Evolutionary conservation across 2,797 vertebrate species (phyloP), one percentile per base, ranked within the genome.

Genomic region (Emys orbicularis): DNA sequence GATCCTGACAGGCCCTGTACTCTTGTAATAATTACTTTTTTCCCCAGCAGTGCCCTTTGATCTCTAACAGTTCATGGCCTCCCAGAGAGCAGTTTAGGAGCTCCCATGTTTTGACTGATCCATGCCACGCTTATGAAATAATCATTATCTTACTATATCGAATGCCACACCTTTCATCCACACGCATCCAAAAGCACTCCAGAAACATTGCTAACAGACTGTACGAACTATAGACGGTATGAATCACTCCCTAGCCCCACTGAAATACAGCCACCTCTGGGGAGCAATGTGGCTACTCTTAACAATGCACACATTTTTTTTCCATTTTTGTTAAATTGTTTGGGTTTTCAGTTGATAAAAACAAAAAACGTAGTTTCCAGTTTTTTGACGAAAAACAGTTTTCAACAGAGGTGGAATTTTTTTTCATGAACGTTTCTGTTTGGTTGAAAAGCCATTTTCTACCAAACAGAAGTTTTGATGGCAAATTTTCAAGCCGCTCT

Each of bases 261-360:
- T 37, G 19, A 72, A 72, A 41, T 72, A 19, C 37, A 72, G 37
- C 21, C 37, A 25, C 37, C 21, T 72, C 10, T 87, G 95, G 96
- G 83, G 86, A 93, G 54, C 52, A 88, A 79, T 93, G 89, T 89
- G 79, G 84, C 49, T 31, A 96, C 96, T 95, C 95, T 86, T 90
- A 96, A 96, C 95, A 95, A 96, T 95, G 83, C 89, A 76, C 90
- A 88, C 16, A 50, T 96, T 96, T 96, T 94, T 83, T 87, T 92
- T 83, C 94, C 74, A 92, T 91, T 96, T 72, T 72, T 37, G 9
- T 41, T 79, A 93, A 95, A 92, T 91, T 77, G 84, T 95, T 95
- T 86, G 91, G 76, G 88, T 57, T 91, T 93, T 91, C 79, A 94
- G 61, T 93, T 95, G 13, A 77, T 12, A 77, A 77, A 41, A 74